Conservation (phyloP, 2,113 vertebrate species). For the Elanus axillaris region DNA sequence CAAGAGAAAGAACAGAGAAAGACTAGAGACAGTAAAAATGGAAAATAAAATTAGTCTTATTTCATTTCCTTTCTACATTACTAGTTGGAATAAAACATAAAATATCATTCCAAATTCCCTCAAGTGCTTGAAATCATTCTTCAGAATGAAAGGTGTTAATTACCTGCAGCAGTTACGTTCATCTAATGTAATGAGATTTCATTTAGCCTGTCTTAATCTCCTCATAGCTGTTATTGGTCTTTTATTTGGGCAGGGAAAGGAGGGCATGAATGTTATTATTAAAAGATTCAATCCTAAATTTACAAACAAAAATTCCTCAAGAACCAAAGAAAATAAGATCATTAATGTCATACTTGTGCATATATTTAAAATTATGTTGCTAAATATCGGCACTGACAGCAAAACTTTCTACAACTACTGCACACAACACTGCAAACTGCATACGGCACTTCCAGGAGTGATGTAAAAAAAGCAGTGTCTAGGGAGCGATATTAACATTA, state of each 20-base stretch:
- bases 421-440: not conserved
- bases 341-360: not conserved
- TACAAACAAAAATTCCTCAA: not conserved
- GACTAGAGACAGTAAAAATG: conserved; percentile 28
- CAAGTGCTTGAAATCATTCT: conserved; percentile 23
- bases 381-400: not conserved
- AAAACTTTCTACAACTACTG: not conserved
- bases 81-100: conserved; percentile 3
- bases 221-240: not conserved
- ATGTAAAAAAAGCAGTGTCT: not conserved
- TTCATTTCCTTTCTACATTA: conserved; percentile 66
- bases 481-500: not conserved
- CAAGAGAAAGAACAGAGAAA: conserved; percentile 38
- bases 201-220: not conserved
- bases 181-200: not conserved
- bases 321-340: not conserved
- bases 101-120: conserved; percentile 26
- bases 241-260: not conserved
- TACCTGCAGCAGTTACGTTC: conserved; percentile 45
- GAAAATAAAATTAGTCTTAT: conserved; percentile 69
- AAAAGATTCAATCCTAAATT: not conserved
- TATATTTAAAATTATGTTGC: not conserved
- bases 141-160: conserved; percentile 47
- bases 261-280: not conserved
- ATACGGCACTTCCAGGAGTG: not conserved